Percentiles rank a stretch among this genome's conserved stretches.
Conservation (phyloP, 2,888 invertebrate species). For the Campoplex capitator region DNA sequence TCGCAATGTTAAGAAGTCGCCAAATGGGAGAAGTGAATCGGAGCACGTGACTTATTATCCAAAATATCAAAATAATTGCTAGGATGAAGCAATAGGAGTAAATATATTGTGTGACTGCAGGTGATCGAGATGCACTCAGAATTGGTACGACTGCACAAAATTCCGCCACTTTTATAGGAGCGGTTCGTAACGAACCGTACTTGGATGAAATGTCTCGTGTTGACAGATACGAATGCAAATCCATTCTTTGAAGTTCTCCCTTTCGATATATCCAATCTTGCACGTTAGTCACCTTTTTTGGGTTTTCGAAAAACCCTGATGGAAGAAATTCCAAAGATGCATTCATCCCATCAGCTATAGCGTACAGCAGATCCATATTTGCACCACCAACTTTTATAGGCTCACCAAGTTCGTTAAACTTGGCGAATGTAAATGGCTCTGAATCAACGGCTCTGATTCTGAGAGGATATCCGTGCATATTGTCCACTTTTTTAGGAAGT, state of each 20-base stretch:
- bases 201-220: conserved; percentile 12
- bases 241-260: conserved; percentile 41
- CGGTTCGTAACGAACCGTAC: conserved; percentile 35
- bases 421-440: conserved; percentile 34
- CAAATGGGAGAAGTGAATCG: conserved; percentile 56
- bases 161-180: conserved; percentile 8
- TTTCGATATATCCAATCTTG: too few species aligned
- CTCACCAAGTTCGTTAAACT: conserved; percentile 21
- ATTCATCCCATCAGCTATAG: conserved; percentile 60
- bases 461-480: conserved; percentile 70
- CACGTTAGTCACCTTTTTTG: neutral
- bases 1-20: conserved; percentile 41
- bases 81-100: neutral
- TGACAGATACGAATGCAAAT: conserved; percentile 27
- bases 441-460: conserved; percentile 11
- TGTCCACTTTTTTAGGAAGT: conserved; percentile 69
- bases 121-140: neutral
- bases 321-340: conserved; percentile 61
- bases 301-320: too few species aligned
- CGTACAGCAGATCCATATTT: conserved; percentile 35
- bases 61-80: conserved; percentile 42
- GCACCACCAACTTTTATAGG: conserved; percentile 7
- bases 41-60: conserved; percentile 5
- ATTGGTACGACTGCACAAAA: conserved; percentile 64
- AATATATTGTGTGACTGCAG: neutral